phyloP scores from a whole-genome alignment of 2,888 invertebrate species.

The Papilio demoleus region DNA sequence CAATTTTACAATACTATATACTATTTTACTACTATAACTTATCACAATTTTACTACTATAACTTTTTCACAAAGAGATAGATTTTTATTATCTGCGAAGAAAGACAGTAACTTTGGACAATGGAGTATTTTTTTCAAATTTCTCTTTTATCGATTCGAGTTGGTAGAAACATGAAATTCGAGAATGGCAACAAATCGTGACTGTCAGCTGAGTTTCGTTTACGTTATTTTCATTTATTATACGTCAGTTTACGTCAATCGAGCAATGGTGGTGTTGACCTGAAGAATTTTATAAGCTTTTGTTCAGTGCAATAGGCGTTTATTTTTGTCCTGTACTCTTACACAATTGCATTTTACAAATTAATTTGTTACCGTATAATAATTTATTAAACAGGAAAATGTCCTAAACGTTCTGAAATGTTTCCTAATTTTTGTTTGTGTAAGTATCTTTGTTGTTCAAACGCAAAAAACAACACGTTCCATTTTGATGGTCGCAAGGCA shows the following conservation, averaged over 20 bases:
- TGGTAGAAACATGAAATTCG: background rate
- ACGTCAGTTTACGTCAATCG: conserved; percentile 42
- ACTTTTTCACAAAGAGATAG: too few species aligned
- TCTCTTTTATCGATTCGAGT: too few species aligned
- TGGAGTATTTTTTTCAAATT: too few species aligned
- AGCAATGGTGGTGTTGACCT: conserved; percentile 75
- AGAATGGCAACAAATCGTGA: conserved; percentile 44
- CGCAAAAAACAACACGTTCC: conserved; percentile 65
- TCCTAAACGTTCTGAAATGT: conserved; percentile 54
- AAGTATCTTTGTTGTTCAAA: conserved; percentile 79
- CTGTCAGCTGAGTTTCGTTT: conserved; percentile 56
- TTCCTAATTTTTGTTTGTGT: conserved; percentile 62
- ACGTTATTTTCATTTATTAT: conserved; percentile 52
- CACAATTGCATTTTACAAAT: conserved; percentile 21
- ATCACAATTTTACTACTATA: too few species aligned
- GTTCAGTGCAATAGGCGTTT: conserved; percentile 43
- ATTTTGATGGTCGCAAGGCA: conserved; percentile 49
- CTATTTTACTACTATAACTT: too few species aligned
- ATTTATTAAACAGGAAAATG: conserved; percentile 46
- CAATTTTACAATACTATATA: too few species aligned
- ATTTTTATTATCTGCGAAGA: too few species aligned
- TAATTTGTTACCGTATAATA: background rate
- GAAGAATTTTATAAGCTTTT: conserved; percentile 48
- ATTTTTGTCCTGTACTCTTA: conserved; percentile 41
- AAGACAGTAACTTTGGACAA: too few species aligned